These are phyloP conservation scores for Abscondita cerata DNA, from an alignment of 2,888 invertebrate species.

Conservation along the genomic window DNA sequence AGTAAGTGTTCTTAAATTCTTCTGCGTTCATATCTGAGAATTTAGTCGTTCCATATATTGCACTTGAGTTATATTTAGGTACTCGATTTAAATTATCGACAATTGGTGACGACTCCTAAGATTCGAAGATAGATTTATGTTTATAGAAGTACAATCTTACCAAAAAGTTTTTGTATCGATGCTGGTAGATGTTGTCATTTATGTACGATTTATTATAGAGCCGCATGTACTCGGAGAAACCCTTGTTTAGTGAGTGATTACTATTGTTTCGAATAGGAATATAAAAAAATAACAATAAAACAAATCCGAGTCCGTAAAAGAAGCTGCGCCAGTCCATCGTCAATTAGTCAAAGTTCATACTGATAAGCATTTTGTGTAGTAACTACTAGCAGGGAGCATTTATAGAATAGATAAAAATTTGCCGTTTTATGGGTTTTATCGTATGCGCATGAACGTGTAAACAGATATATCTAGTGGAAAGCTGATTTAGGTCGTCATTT, in stretches of 20 bases:
- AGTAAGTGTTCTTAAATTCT: constrained; percentile 60
- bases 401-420: no score
- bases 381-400: no score
- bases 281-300: constrained; percentile 58
- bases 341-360: neutral
- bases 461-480: no score
- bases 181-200: constrained; percentile 51
- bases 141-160: constrained; percentile 37
- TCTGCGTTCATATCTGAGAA: constrained; percentile 67
- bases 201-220: constrained; percentile 63
- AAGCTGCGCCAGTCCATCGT: constrained; percentile 19
- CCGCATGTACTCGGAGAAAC: constrained; percentile 60
- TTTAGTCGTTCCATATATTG: constrained; percentile 66
- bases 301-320: constrained; percentile 44
- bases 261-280: constrained; percentile 55
- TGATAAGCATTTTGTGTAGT: neutral
- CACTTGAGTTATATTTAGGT: constrained; percentile 56
- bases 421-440: no score
- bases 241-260: constrained; percentile 35
- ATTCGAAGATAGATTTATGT: constrained; percentile 26
- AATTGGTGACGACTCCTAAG: constrained; percentile 59
- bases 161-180: constrained; percentile 48
- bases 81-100: constrained; percentile 60
- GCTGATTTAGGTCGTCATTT: no score
- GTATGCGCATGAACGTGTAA: no score